Base-by-base conservation (phyloP, 2,797 vertebrate genomes). In the Onychomys leucogaster region DNA sequence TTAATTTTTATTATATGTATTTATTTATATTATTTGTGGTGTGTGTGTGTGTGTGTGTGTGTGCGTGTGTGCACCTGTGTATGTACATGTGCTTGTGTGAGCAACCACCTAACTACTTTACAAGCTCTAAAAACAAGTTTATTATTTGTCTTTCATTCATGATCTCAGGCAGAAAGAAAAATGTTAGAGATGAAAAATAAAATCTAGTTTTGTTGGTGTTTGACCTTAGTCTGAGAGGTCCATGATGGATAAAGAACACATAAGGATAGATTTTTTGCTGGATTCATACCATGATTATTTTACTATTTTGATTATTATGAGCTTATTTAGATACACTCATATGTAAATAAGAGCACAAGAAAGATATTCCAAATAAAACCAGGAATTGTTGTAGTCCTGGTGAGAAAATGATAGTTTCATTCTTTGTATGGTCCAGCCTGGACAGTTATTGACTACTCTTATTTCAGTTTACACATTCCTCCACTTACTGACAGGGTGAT, bases 291-390 rank as follows among this genome's bases (percentile, higher is more conserved):
- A 49, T 59, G 55, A 80, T n/a, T 32, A 16, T 37, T 77, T 81
- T 43, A 93, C 43, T 84, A 41, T 37, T 69, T 90, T 34, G 61
- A 85, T 52, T 52, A 81, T 89, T 95, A 67, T 76, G 43, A 93
- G 27, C 17, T 59, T 25, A 76, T 91, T 76, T 77, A 75, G 49
- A 32, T 10, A 63, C 0, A 41, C 9, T 1, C 8, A 7, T 8
- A 37, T 46, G 55, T 65, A 75, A 63, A 89, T 21, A 61, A 73
- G 78, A 89, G 1, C 19, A 78, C 49, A 76, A 41, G 32, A 81
- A 81, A 69, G n/a, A 3, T 2, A 57, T n/a, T 92, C 21, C 34
- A 25, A 52, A 69, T 19, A 84, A 92, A 90, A 92, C 71, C 63
- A 7, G 8, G 63, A 46, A 57, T 61, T 71, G 49, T 41, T 65